Evolutionary conservation across 2,797 vertebrate species (phyloP).

Genomic region (Microtus agrestis): DNA sequence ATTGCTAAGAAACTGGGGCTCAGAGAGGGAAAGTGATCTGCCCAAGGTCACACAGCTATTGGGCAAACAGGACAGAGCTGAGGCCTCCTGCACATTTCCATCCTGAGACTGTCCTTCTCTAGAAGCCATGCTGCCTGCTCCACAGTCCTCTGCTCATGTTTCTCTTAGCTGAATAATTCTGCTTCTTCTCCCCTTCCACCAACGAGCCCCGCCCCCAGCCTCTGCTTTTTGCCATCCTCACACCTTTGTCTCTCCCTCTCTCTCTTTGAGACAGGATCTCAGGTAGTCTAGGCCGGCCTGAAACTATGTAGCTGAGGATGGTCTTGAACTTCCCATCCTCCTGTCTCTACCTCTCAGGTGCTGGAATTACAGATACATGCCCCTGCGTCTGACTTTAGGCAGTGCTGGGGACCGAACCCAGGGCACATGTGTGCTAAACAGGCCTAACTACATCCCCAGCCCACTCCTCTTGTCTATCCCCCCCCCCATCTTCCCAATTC

Average conservation of each 20-base stretch:
- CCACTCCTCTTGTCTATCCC: background rate
- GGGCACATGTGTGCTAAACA: background rate
- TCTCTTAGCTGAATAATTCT: background rate
- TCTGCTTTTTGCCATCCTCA: background rate
- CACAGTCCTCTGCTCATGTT: background rate
- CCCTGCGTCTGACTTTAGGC: background rate
- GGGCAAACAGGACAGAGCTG: background rate
- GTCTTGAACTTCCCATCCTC: background rate
- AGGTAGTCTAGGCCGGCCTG: background rate
- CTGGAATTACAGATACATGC: background rate
- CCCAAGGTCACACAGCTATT: background rate
- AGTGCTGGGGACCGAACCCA: background rate
- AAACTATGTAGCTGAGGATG: background rate
- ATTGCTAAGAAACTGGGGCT: background rate
- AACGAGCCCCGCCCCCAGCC: background rate
- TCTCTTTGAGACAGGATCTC: background rate
- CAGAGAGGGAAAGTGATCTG: background rate
- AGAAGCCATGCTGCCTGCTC: accelerated
- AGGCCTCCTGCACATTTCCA: accelerated
- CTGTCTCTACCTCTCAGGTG: too few relatives aligned
- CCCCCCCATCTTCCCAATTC: background rate
- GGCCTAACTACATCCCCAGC: background rate
- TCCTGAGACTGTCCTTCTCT: background rate
- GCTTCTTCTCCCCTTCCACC: background rate
- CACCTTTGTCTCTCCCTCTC: background rate